Evolutionary conservation across 1,140 invertebrate species (phyloP).

Genomic region (Hestina assimilis): DNA sequence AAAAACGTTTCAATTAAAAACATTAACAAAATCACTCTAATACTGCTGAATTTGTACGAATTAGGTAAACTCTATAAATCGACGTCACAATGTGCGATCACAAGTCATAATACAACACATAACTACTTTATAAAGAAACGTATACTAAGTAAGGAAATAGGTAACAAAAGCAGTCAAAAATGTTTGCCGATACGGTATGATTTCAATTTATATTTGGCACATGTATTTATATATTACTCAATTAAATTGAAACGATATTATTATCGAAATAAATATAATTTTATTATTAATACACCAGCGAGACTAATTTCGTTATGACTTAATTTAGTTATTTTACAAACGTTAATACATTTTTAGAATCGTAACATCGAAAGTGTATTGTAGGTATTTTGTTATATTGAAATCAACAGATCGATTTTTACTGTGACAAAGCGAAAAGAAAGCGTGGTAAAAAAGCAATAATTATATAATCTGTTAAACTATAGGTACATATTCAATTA

Average conservation of each 20-base stretch:
- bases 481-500: conserved; percentile 72
- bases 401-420: conserved; percentile 25
- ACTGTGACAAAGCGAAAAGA: conserved; percentile 37
- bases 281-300: conserved; percentile 33
- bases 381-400: conserved; percentile 21
- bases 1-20: conserved; percentile 72
- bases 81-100: conserved; percentile 58
- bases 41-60: conserved; percentile 78
- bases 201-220: conserved; percentile 56
- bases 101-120: conserved; percentile 53
- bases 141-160: neutral
- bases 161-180: conserved; percentile 8
- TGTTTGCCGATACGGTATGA: conserved; percentile 28
- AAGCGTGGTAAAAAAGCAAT: conserved; percentile 56
- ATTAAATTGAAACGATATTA: conserved; percentile 29
- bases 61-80: conserved; percentile 65
- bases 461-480: conserved; percentile 62
- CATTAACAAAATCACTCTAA: conserved; percentile 78
- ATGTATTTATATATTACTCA: conserved; percentile 49
- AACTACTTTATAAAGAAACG: conserved; percentile 12
- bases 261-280: conserved; percentile 20
- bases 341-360: neutral
- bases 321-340: conserved; percentile 40
- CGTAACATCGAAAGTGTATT: conserved; percentile 32
- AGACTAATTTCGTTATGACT: conserved; percentile 28